A percentile compares a stretch with the other conserved stretches of the same genome.
phyloP scores from a whole-genome alignment of 2,888 invertebrate species.

The Cryptophagus acutangulus region DNA sequence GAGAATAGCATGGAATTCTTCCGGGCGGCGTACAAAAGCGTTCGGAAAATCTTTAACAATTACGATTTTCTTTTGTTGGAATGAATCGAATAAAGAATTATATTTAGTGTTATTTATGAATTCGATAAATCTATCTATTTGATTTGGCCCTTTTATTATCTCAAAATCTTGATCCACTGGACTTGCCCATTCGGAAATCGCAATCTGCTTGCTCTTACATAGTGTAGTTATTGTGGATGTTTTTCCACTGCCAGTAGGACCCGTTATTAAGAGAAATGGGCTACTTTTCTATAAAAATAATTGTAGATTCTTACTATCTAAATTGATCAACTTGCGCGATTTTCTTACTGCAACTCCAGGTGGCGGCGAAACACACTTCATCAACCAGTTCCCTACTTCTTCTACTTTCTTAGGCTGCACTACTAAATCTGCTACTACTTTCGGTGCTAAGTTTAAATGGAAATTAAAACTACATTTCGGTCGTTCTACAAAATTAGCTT shows the following conservation, averaged over 20 bases:
- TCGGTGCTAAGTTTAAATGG: slow-evolving; percentile 59
- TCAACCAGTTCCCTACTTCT: slow-evolving; percentile 71
- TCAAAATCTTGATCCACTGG: slow-evolving; percentile 66
- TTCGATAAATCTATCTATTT: slow-evolving; percentile 66
- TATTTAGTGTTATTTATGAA: slow-evolving; percentile 78
- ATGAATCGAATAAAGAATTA: slow-evolving; percentile 51
- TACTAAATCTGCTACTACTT: slow-evolving; percentile 59
- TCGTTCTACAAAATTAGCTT: too few relatives aligned
- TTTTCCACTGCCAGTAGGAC: slow-evolving; percentile 83
- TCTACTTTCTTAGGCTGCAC: slow-evolving; percentile 70
- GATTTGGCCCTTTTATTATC: slow-evolving; percentile 52
- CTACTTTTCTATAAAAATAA: slow-evolving; percentile 12
- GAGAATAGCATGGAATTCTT: slow-evolving; percentile 61
- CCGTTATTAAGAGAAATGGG: slow-evolving; percentile 66
- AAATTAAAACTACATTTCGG: too few relatives aligned
- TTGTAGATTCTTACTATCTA: slow-evolving; percentile 11
- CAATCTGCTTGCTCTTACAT: slow-evolving; percentile 56
- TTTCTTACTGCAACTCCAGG: too few relatives aligned
- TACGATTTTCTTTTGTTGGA: slow-evolving; percentile 55
- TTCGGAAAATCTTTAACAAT: slow-evolving; percentile 82
- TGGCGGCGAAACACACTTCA: too few relatives aligned
- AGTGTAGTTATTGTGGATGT: slow-evolving; percentile 66
- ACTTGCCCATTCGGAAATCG: slow-evolving; percentile 76
- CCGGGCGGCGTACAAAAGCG: slow-evolving; percentile 61
- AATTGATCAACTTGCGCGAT: slow-evolving; percentile 10